A percentile compares a stretch with the other conserved stretches of the same genome.
Conservation (phyloP, 2,888 invertebrate genomes). For the Torymus auratus region DNA sequence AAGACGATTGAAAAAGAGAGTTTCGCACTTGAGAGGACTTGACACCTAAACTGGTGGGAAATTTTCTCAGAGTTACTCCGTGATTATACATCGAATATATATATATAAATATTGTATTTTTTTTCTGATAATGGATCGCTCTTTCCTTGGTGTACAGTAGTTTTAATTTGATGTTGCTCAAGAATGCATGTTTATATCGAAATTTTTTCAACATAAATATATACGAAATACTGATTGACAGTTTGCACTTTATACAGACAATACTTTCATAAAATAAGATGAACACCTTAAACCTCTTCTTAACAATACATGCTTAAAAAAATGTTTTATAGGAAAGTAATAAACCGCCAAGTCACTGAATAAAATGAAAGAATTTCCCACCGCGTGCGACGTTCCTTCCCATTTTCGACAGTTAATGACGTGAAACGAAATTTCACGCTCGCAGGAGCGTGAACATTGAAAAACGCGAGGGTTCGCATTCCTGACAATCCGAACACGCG, state of each 20-base stretch:
- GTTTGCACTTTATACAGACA: too few relatives aligned
- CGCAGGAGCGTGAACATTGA: slow-evolving; percentile 13
- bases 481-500: slow-evolving; percentile 8
- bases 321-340: slow-evolving; percentile 9
- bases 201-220: too few relatives aligned
- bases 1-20: slow-evolving; percentile 9
- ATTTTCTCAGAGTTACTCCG: slow-evolving; percentile 9
- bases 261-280: too few relatives aligned
- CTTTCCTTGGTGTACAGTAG: too few relatives aligned
- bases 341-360: not conserved
- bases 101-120: too few relatives aligned
- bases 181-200: not conserved
- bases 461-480: slow-evolving; percentile 26
- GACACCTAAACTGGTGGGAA: slow-evolving; percentile 12
- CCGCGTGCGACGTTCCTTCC: not conserved
- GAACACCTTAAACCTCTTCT: too few relatives aligned
- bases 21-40: slow-evolving; percentile 32
- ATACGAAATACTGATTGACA: too few relatives aligned
- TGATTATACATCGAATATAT: too few relatives aligned
- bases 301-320: too few relatives aligned
- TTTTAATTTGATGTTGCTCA: slow-evolving; percentile 9
- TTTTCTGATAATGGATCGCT: too few relatives aligned
- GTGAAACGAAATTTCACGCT: slow-evolving; percentile 24
- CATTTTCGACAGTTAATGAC: slow-evolving; percentile 9
- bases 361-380: slow-evolving; percentile 27